These are phyloP conservation scores for Pinna nobilis DNA, from an alignment of 1,140 invertebrate species.

Conservation along the genomic window DNA sequence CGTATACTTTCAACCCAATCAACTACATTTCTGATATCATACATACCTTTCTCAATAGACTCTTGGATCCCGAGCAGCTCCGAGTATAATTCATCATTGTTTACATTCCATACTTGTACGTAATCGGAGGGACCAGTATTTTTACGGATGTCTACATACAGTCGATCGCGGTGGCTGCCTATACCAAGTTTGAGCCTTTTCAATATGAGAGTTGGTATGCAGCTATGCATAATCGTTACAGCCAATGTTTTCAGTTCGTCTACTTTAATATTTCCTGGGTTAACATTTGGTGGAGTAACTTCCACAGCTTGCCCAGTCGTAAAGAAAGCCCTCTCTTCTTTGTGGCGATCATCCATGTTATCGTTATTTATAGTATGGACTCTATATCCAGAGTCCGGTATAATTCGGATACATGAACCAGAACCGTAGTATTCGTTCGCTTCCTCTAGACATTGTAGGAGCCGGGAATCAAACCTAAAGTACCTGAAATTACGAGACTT, in stretches of 20 bases:
- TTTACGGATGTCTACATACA: conserved; percentile 42
- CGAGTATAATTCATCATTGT: background rate
- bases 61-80: background rate
- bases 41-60: background rate
- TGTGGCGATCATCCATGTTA: conserved; percentile 42
- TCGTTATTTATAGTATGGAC: conserved; percentile 27
- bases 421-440: conserved; percentile 28
- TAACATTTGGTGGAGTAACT: too few relatives aligned
- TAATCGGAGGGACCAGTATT: background rate
- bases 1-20: too few relatives aligned
- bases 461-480: conserved; percentile 35
- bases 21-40: too few relatives aligned
- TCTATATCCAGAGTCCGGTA: conserved; percentile 34
- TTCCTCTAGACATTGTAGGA: conserved; percentile 43
- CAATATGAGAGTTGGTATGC: conserved; percentile 13
- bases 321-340: conserved; percentile 36
- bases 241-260: conserved; percentile 24
- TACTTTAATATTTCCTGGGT: background rate
- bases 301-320: conserved; percentile 42
- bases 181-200: conserved; percentile 25
- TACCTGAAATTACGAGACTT: conserved; percentile 26
- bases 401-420: conserved; percentile 8
- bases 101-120: conserved; percentile 38
- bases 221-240: conserved; percentile 29
- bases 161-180: conserved; percentile 24